These are phyloP conservation scores for Cancer borealis DNA, from an alignment of 2,888 invertebrate species.

Conservation along the genomic window DNA sequence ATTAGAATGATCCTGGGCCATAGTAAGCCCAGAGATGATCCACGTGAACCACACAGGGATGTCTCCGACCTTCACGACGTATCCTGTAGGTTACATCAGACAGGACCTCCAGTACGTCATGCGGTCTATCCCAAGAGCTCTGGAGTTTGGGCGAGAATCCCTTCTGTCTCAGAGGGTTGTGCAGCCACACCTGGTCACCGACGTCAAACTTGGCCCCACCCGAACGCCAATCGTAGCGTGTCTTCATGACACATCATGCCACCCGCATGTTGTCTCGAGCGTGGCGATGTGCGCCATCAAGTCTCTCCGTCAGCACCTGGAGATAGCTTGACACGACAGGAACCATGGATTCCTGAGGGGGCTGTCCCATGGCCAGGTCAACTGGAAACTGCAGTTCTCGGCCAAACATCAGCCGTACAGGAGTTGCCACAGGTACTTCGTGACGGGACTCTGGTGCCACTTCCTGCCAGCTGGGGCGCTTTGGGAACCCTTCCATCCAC, in stretches of 20 bases:
- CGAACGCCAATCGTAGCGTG: neutral
- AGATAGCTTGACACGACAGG: neutral
- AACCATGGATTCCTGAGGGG: neutral
- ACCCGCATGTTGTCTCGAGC: neutral
- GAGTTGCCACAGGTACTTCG: too few species aligned
- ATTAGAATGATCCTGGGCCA: too few species aligned
- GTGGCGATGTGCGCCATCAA: neutral
- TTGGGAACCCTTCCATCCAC: neutral
- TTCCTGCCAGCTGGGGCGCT: neutral
- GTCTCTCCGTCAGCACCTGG: neutral
- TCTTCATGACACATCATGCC: neutral
- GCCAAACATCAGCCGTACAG: slow-evolving; percentile 21
- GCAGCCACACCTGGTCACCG: neutral
- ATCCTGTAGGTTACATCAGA: too few species aligned
- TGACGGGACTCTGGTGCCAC: neutral
- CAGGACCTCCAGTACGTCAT: too few species aligned
- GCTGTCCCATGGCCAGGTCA: neutral
- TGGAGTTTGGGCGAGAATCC: too few species aligned
- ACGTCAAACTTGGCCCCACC: too few species aligned
- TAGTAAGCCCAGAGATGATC: too few species aligned
- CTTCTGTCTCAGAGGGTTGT: too few species aligned
- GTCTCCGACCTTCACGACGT: too few species aligned
- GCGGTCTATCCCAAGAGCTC: too few species aligned
- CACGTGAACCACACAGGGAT: too few species aligned
- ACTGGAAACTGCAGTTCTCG: neutral